Evolutionary conservation across 2,888 invertebrate genomes (phyloP), one percentile per base, ranked within the genome.

Genomic region (Quadroppia sp.): DNA sequence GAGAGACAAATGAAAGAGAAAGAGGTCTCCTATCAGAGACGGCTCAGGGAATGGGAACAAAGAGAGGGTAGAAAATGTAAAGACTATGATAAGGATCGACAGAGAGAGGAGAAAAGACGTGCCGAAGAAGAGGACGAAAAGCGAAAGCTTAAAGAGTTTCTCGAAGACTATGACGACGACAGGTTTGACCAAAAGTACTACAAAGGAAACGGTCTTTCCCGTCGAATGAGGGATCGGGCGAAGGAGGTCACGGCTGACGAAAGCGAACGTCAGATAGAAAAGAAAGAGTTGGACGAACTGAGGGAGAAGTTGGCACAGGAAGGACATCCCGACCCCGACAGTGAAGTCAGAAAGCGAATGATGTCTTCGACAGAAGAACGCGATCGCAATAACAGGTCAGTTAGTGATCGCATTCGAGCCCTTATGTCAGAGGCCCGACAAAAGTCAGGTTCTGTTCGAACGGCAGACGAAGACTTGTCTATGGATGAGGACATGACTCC

Each of bases 131-230:
- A 91, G 82, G 88, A 89, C 75, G 98, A 99, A 84, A 96, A 95
- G 0, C 92, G 93, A 84, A 87, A 93, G 59, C 86, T 99, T 73
- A 94, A 95, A 83, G 94, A 97, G 85, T 99, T 99, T 83, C 87
- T 99, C 2, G 99, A 99, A 84, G 98, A 99, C 83, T 99, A 99
- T 81, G 97, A 98, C 81, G 99, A 99, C 83, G 96, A 97, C 83
- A 86, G 95, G 72, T 96, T 98, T 42, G 61, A 61, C 71, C 30
- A 20, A 28, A 71, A 71, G 56, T 69, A 56, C 75, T 79, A 25
- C 78, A 88, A 88, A 81, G 91, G 92, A 74, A 89, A 92, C 81
- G 94, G 94, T 82, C 85, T 99, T 78, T 90, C 91, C 82, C 88
- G 92, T 76, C 87, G 97, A n/a, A 86, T 96, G 74, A 90, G 91